Evolutionary conservation across 2,888 invertebrate genomes (phyloP), one percentile per base, ranked within the genome.

Genomic region (Oconnorella tubifera): DNA sequence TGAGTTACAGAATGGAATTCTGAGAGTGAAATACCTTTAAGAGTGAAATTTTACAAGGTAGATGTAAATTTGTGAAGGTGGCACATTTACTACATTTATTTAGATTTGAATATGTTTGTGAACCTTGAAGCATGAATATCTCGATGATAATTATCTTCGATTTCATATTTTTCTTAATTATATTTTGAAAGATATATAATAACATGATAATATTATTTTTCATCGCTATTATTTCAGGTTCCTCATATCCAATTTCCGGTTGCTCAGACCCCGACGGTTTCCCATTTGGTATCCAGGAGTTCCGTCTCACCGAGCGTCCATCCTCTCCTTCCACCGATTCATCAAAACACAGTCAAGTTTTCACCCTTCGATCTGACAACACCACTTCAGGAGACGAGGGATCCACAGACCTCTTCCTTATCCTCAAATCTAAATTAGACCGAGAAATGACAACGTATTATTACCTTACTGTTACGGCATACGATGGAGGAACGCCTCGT

Each of bases 401-500:
- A 1, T 2, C 50, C n/a, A 23, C 27, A n/a, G 60, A 60, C 51
- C 50, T 60, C 19, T 60, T 29, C 60, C 60, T 60, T 28, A 51
- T 60, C 14, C 31, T 60, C 0, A 40, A 10, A 23, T 6, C 14
- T 2, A 29, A 25, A 25, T 23, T 60, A 51, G 51, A 60, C 50
- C 60, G 51, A 19, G 60, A 60, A 31, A 25, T 25, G 23, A 28
- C 25, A 33, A 51, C 4, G 49, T 23, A 19, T 14, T 49, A 60
- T 33, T 25, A 29, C 4, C 49, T 60, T 2, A 51, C 50, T 1
- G 60, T 60, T 14, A 60, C 60, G 28, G 60, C 60, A 14, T 60
- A 29, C 29, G 60, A 60, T 23, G 60, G 60, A 14, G 60, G 60
- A 2, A 60, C 29, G 23, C 60, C 50, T 28, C 49, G 49, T 19